A percentile compares a stretch with the other conserved stretches of the same genome.
Conservation (phyloP, 2,888 invertebrate species). For the Ctena decussata region DNA sequence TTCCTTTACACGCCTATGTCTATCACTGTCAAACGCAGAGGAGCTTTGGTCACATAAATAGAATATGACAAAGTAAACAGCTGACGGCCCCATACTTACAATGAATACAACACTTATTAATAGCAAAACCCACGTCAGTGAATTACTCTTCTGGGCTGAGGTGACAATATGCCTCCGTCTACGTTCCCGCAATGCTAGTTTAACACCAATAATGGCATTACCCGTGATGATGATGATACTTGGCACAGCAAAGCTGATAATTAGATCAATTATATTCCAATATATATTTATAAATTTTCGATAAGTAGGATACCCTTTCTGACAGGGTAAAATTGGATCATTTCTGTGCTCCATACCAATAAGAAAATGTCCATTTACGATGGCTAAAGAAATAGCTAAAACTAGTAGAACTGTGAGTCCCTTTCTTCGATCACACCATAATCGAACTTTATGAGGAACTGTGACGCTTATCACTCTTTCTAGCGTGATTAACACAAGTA, state of each 20-base stretch:
- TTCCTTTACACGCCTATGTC: not conserved
- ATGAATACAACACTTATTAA: conserved; percentile 43
- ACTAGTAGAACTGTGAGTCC: conserved; percentile 7
- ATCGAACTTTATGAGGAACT: conserved; percentile 39
- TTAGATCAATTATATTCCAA: conserved; percentile 57
- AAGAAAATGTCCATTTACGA: conserved; percentile 42
- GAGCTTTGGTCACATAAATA: not conserved
- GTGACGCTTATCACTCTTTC: conserved; percentile 49
- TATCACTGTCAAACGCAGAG: not conserved
- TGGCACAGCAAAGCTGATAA: conserved; percentile 41
- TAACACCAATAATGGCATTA: conserved; percentile 38
- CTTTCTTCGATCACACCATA: conserved; percentile 5
- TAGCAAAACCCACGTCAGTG: not conserved
- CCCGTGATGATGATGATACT: conserved; percentile 39
- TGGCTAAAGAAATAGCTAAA: conserved; percentile 7
- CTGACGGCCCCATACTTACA: conserved; percentile 38
- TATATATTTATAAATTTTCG: conserved; percentile 22
- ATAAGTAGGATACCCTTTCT: conserved; percentile 30
- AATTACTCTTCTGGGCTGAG: not conserved
- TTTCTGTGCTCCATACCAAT: conserved; percentile 25
- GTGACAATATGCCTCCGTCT: conserved; percentile 29
- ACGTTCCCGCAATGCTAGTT: not conserved
- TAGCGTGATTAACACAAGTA: conserved; percentile 51
- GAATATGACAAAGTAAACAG: not conserved
- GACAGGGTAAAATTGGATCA: conserved; percentile 17